These are phyloP conservation scores for Gavia stellata DNA, from an alignment of 2,113 vertebrate species.

Conservation along the genomic window DNA sequence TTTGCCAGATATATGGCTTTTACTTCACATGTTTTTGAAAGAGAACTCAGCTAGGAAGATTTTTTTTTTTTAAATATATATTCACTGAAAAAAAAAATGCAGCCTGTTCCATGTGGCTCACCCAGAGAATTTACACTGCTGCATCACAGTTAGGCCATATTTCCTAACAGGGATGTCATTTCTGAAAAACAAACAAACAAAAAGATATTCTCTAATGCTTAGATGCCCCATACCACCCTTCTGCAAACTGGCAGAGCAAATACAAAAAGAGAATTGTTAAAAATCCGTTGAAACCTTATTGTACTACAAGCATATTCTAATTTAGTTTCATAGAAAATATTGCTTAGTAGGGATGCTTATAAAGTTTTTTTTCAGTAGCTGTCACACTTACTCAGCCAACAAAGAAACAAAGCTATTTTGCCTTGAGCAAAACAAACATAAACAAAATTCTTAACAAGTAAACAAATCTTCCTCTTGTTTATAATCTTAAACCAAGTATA, in stretches of 20 bases:
- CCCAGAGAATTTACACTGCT: background rate
- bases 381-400: background rate
- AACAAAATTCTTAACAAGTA: background rate
- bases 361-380: background rate
- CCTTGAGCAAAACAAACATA: background rate
- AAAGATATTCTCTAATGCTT: background rate
- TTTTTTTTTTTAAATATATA: background rate
- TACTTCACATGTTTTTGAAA: background rate
- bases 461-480: background rate
- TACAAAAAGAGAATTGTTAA: background rate
- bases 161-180: background rate
- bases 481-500: background rate
- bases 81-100: background rate
- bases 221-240: background rate
- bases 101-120: background rate
- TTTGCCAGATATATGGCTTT: background rate
- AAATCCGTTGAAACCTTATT: background rate
- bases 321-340: background rate
- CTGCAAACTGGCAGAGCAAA: background rate
- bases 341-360: background rate
- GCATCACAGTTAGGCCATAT: background rate
- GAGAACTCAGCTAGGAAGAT: background rate
- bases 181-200: background rate
- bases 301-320: background rate
- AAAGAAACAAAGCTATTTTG: background rate